A percentile compares a stretch with the other conserved stretches of the same genome.
phyloP scores from a whole-genome alignment of 2,888 invertebrate species.

The Netelia virgata region DNA sequence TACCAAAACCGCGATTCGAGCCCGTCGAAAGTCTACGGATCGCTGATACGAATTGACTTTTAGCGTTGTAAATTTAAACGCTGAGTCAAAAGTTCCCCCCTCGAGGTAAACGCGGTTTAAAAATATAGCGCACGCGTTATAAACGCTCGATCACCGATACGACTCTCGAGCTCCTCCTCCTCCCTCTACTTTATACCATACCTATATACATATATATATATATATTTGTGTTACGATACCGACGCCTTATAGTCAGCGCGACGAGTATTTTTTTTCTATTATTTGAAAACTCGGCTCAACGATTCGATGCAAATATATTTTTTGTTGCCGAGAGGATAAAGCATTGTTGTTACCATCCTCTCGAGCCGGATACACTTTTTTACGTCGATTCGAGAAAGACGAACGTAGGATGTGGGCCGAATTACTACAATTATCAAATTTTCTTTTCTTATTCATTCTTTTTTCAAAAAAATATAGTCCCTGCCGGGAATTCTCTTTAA shows the following conservation, averaged over 20 bases:
- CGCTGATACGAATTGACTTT: slow-evolving; percentile 50
- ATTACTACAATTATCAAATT: too few relatives aligned
- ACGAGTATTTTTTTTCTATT: neutral
- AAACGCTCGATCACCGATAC: slow-evolving; percentile 60
- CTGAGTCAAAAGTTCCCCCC: slow-evolving; percentile 75
- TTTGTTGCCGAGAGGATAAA: too few relatives aligned
- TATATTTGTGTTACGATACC: slow-evolving; percentile 16
- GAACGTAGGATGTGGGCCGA: too few relatives aligned
- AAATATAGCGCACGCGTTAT: slow-evolving; percentile 73
- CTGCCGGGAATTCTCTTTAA: too few relatives aligned
- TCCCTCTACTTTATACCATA: neutral
- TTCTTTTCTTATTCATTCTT: too few relatives aligned
- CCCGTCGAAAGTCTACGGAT: slow-evolving; percentile 31
- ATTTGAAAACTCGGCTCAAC: neutral
- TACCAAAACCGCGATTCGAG: slow-evolving; percentile 34
- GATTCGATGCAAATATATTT: too few relatives aligned
- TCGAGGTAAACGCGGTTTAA: slow-evolving; percentile 74
- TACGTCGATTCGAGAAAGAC: too few relatives aligned
- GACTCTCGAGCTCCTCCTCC: neutral
- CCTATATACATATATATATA: neutral
- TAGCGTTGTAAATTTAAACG: slow-evolving; percentile 78
- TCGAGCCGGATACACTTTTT: too few relatives aligned
- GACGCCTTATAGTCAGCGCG: neutral
- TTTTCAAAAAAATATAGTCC: too few relatives aligned
- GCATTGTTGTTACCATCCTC: too few relatives aligned